A percentile compares a stretch with the other conserved stretches of the same genome.
Evolutionary conservation across 2,888 invertebrate species (phyloP).

Genomic region (Thalpophila matura): DNA sequence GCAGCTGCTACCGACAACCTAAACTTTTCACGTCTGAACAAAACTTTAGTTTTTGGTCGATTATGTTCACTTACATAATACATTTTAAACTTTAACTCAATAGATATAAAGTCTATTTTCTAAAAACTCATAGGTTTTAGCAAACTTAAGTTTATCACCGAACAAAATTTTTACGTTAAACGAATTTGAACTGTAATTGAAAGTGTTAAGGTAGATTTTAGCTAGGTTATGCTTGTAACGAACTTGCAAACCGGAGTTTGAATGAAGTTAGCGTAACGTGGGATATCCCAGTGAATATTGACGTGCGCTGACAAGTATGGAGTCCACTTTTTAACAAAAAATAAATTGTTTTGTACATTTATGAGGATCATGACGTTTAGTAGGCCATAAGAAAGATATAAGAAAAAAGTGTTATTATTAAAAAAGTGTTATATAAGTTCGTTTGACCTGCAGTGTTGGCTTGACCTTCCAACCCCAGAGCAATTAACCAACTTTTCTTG

Average conservation of each 20-base stretch:
- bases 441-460: too few relatives aligned
- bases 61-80: conserved; percentile 44
- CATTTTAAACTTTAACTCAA: conserved; percentile 55
- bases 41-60: conserved; percentile 49
- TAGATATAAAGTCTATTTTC: conserved; percentile 49
- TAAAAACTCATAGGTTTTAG: conserved; percentile 28
- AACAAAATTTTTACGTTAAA: conserved; percentile 40
- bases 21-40: conserved; percentile 40
- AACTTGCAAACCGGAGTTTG: conserved; percentile 72
- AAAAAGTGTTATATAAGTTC: too few relatives aligned
- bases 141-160: conserved; percentile 60
- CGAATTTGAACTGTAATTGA: conserved; percentile 57
- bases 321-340: conserved; percentile 68
- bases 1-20: background rate
- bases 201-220: conserved; percentile 64
- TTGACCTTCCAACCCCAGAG: too few relatives aligned
- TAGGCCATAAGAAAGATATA: too few relatives aligned
- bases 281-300: conserved; percentile 84
- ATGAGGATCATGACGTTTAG: too few relatives aligned
- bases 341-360: too few relatives aligned
- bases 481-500: too few relatives aligned
- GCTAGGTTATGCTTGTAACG: conserved; percentile 34
- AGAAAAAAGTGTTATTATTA: too few relatives aligned
- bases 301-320: conserved; percentile 67
- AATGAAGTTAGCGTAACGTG: conserved; percentile 86